These are phyloP conservation scores for Eueremaeus valkanovi DNA, from an alignment of 2,888 invertebrate genomes.

Conservation along the genomic window DNA sequence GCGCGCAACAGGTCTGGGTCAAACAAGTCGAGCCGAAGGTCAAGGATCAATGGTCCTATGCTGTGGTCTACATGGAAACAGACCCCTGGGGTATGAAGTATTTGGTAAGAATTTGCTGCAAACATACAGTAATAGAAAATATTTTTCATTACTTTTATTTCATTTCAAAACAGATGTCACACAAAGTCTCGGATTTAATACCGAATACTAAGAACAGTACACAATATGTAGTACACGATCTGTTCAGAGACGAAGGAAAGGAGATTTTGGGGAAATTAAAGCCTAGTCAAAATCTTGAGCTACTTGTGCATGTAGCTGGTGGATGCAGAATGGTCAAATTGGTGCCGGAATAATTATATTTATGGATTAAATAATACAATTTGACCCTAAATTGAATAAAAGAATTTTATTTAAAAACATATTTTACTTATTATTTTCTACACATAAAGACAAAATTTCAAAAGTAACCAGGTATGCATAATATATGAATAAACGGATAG, in stretches of 20 bases:
- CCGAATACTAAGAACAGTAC: not conserved
- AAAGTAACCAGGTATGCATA: too few relatives aligned
- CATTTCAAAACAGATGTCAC: conserved; percentile 31
- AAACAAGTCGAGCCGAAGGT: conserved; percentile 1
- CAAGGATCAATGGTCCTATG: conserved; percentile 8
- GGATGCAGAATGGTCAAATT: conserved; percentile 32
- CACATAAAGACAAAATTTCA: too few relatives aligned
- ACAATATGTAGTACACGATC: conserved; percentile 21
- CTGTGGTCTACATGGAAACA: conserved; percentile 1
- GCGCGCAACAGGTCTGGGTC: conserved; percentile 32
- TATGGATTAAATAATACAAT: too few relatives aligned
- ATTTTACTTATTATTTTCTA: too few relatives aligned
- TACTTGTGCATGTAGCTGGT: conserved; percentile 4
- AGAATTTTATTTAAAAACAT: too few relatives aligned
- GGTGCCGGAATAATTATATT: conserved; percentile 14
- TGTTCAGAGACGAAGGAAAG: not conserved
- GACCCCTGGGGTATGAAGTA: too few relatives aligned
- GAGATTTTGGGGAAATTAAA: not conserved
- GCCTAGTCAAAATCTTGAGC: not conserved
- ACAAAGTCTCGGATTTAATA: conserved; percentile 32
- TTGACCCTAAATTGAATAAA: too few relatives aligned
- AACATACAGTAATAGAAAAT: not conserved
- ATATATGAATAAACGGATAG: too few relatives aligned
- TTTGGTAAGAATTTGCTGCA: not conserved
- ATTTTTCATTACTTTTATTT: not conserved